Base-by-base conservation (phyloP, 2,888 invertebrate species). In the Rhopalosiphum nymphaeae region DNA sequence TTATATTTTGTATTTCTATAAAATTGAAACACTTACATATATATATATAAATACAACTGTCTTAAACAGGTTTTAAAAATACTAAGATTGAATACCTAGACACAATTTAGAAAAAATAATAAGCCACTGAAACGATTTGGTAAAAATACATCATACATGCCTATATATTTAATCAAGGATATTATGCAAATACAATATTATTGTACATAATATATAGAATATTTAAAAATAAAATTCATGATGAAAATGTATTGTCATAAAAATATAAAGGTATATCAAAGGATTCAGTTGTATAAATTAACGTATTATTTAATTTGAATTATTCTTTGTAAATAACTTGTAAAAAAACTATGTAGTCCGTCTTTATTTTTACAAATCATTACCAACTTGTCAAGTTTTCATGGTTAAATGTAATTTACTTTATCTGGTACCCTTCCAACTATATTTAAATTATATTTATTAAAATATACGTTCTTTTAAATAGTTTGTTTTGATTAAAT, bases 361-460 rank as follows among this genome's bases (percentile, higher is more conserved):
- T 67, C 46, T 36, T 91, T 91, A 36, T 91, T 86, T 91, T 91
- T 57, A 57, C 46, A 84, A 84, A 78, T 91, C 78, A 78, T 84
- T 86, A 57, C 44, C 56, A 56, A 57, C 85, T 44, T 26, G 86
- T 91, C 85, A 46, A 57, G 44, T 57, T 61, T 86, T 92, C 57
- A 36, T 25, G 91, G 85, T 91, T 57, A 85, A 85, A 86, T 36
- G 44, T n/a, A 57, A 86, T 86, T 85, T n/a, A 61, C 26, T 36
- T 57, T 2, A 3, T 36, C 36, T 86, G 91, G 86, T 92, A n/a
- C 3, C 4, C 7, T 57, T 86, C 91, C 91, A 86, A 49, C 36
- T 61, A 46, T 13, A 84, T 29, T 56, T 29, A 53, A 46, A 91
- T 91, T 44, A 85, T 26, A 56, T 57, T 57, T 57, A 46, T 56